Base-by-base conservation (phyloP, 2,888 invertebrate genomes). In the Tetramorium bicarinatum region DNA sequence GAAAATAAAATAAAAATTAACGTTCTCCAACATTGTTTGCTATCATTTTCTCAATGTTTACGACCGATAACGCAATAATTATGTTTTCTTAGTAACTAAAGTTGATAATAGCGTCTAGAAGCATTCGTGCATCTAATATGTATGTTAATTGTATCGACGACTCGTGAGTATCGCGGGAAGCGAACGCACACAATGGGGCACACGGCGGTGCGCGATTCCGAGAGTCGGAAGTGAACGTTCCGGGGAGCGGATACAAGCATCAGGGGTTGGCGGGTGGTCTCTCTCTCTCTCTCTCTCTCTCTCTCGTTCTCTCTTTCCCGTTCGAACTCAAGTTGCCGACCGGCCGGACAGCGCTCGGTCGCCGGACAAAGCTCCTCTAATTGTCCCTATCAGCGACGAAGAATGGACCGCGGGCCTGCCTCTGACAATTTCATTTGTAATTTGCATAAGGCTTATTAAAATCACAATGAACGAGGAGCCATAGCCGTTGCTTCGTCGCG, bases 381-480 rank as follows among this genome's bases (percentile, higher is more conserved):
- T 93, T 93, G 93, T 93, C 92, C 92, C 92, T 91, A 93, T 93
- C 93, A 93, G 89, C 92, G 91, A 88, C 91, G 87, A 91, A 92
- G 91, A 93, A 93, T 93, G 88, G 91, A 89, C 90, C 89, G 85
- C 92, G 88, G 88, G 88, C 86, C 91, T 92, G 93, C 92, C 91
- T 88, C 92, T 93, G 93, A 93, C 93, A 92, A 93, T 93, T 93
- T 92, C 92, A 93, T 93, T 93, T 93, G 93, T 93, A 92, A 93
- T 93, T 93, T 93, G 91, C 93, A 93, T 93, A 92, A 92, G 90
- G 90, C 91, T 92, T 90, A 92, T 92, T 92, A 91, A 92, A 92
- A 92, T 91, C 85, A 91, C 92, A 91, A 93, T 93, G 88, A 89
- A 87, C 83, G 74, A 82, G 80, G 80, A 86, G 85, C 76, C 59